Evolutionary conservation across 2,113 vertebrate species (phyloP), one percentile per base, ranked within the genome.

Genomic region (Dolichotis patagonum): DNA sequence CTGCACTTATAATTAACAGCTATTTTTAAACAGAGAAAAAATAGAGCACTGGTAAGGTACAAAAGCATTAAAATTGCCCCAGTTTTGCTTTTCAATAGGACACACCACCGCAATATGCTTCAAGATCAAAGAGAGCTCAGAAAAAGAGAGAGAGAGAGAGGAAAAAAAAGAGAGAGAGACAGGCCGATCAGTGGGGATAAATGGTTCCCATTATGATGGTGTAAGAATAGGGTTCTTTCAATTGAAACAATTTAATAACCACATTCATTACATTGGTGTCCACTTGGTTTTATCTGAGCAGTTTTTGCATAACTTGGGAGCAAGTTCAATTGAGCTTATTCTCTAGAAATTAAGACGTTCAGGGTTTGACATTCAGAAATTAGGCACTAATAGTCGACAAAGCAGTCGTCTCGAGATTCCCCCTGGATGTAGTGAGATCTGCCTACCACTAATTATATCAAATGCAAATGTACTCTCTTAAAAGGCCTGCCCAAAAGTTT

Each of bases 41-140:
- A 99, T 99, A 99, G 99, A 99, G 99, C 99, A 99, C 99, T 99
- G 99, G 99, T 99, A 99, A 99, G 99, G 99, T 99, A 99, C 99
- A 99, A 99, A 99, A 99, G 99, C 99, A 99, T 99, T 99, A 99
- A 99, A 99, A 99, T 99, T 99, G 99, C 99, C 99, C 99, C 99
- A 99, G 99, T 99, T 99, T 99, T 99, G 98, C 99, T 99, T 99
- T 99, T 99, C 99, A 99, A 99, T 99, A 99, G 99, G 99, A 99
- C 99, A 99, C 99, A 99, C 99, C 99, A 99, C 99, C 97, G 99
- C 99, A 99, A 99, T 99, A 99, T 99, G 99, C 99, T 99, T 99
- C 98, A 99, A 99, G 99, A 99, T 99, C 99, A 99, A 99, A 99
- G 99, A 99, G 99, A 99, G 99, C 99, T 99, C 98, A 99, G 99